phyloP scores from a whole-genome alignment of 1,140 invertebrate species.

The Phymastichus coffea region DNA sequence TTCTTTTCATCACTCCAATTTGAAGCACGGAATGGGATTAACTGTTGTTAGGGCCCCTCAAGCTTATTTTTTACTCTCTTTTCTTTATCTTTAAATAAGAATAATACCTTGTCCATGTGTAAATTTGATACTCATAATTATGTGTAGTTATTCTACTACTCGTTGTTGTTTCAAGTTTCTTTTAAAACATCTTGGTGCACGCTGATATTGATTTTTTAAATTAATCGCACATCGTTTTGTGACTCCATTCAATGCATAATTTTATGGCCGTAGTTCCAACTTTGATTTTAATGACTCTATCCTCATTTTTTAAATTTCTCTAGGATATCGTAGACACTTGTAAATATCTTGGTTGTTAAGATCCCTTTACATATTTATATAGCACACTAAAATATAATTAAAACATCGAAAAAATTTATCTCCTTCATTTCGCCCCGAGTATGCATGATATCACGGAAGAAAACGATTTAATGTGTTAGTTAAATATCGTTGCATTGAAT shows the following conservation, averaged over 20 bases:
- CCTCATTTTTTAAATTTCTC: constrained; percentile 3
- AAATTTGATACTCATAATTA: constrained; percentile 28
- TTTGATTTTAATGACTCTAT: background rate
- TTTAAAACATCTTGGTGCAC: background rate
- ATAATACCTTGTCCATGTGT: constrained; percentile 4
- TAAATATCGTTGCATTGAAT: no score
- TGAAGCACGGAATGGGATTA: background rate
- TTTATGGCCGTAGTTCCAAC: background rate
- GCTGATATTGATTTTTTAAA: background rate
- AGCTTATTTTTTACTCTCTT: constrained; percentile 13
- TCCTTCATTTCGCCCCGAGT: no score
- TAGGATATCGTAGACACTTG: background rate
- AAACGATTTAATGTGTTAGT: no score
- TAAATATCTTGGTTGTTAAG: no score
- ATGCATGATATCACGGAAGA: no score
- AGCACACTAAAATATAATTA: no score
- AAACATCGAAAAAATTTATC: no score
- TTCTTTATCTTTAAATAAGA: constrained; percentile 14
- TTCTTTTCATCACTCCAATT: background rate
- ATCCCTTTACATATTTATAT: no score
- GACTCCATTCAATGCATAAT: background rate
- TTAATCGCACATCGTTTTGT: background rate
- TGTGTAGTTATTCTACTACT: constrained; percentile 24
- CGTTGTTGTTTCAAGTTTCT: background rate
- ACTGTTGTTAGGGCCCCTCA: background rate